Conservation (phyloP, 2,797 vertebrate species). For the Poecile montanus region DNA sequence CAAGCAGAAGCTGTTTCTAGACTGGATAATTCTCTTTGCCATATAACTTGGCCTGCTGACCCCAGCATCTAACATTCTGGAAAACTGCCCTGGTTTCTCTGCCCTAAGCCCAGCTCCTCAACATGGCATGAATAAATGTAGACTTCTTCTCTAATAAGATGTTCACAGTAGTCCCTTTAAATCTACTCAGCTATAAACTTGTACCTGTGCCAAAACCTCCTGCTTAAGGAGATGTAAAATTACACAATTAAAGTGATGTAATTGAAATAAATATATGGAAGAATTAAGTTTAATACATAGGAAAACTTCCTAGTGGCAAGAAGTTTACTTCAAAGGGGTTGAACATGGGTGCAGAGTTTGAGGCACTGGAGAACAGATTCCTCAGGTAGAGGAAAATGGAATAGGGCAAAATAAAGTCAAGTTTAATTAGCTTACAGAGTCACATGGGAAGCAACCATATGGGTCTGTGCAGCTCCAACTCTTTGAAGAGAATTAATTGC, state of each 20-base stretch:
- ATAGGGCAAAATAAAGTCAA: slow-evolving; percentile 60
- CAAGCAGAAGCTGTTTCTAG: background rate
- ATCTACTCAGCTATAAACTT: background rate
- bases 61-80: background rate
- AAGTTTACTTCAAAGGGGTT: background rate
- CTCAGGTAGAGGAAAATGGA: slow-evolving; percentile 16
- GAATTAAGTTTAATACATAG: background rate
- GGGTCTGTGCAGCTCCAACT: slow-evolving; percentile 8
- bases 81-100: background rate
- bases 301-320: slow-evolving; percentile 4
- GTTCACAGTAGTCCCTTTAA: background rate
- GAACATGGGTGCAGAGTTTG: background rate
- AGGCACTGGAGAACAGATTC: background rate
- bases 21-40: background rate
- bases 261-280: slow-evolving; percentile 29
- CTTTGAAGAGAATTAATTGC: slow-evolving; percentile 59
- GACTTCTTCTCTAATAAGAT: background rate
- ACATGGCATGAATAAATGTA: background rate
- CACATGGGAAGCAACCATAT: slow-evolving; percentile 53
- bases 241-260: background rate
- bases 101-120: background rate
- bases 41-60: background rate
- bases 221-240: slow-evolving; percentile 1
- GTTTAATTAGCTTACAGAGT: slow-evolving; percentile 45
- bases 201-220: background rate